Evolutionary conservation across 2,113 vertebrate species (phyloP).

Genomic region (Sprattus sprattus): DNA sequence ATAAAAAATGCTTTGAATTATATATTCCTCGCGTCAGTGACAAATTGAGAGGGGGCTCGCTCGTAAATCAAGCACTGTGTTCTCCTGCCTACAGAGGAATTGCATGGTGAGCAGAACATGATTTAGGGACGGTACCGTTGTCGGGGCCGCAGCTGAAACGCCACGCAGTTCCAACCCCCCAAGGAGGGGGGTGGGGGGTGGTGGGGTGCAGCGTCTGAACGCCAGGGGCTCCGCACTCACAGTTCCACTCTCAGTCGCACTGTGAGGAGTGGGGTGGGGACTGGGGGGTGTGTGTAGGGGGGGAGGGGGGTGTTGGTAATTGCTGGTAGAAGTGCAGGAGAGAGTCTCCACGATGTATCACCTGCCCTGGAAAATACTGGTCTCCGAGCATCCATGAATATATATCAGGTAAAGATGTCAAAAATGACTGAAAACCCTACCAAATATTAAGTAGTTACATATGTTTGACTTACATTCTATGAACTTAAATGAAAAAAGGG

Average conservation of each 20-base stretch:
- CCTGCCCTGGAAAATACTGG: background rate
- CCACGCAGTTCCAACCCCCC: constrained; percentile 36
- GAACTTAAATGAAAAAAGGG: background rate
- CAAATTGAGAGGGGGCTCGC: constrained; percentile 66
- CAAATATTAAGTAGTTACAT: background rate
- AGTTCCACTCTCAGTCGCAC: background rate
- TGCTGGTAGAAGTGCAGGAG: background rate
- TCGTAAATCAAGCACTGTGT: constrained; percentile 70
- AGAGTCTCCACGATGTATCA: background rate
- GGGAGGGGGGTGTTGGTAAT: background rate
- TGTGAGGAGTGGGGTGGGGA: background rate
- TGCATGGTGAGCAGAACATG: constrained; percentile 64
- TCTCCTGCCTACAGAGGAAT: constrained; percentile 56
- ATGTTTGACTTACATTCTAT: background rate
- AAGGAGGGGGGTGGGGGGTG: too few species aligned
- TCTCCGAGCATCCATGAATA: background rate
- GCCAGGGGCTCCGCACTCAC: background rate
- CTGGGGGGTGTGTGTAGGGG: background rate
- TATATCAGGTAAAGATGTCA: background rate
- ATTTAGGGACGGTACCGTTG: constrained; percentile 61
- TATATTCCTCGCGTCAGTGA: constrained; percentile 67
- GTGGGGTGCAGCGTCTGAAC: background rate
- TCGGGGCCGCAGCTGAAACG: constrained; percentile 47
- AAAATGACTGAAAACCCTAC: background rate
- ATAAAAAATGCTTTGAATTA: constrained; percentile 70